phyloP scores from a whole-genome alignment of 2,113 vertebrate species.

The Bubo bubo region DNA sequence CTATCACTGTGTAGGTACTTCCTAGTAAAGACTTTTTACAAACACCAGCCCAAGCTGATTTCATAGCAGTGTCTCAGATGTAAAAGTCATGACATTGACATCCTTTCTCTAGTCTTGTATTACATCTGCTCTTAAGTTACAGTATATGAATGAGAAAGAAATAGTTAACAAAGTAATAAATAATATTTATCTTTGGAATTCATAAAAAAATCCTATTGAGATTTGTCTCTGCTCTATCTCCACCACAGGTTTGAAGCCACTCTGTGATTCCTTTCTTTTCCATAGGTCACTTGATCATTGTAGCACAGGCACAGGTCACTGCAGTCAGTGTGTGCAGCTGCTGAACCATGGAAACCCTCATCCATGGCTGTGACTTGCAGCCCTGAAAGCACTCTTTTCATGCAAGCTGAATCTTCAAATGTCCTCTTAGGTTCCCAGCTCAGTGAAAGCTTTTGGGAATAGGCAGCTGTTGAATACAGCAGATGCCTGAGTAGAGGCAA shows the following conservation, averaged over 20 bases:
- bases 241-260: background rate
- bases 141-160: background rate
- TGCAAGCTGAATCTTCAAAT: background rate
- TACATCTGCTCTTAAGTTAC: background rate
- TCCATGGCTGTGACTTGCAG: background rate
- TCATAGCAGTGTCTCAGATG: background rate
- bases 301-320: background rate
- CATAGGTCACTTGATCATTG: background rate
- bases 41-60: background rate
- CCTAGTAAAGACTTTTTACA: background rate
- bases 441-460: background rate
- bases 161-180: background rate
- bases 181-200: background rate
- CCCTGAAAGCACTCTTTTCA: background rate
- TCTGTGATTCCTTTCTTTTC: background rate
- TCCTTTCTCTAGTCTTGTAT: background rate
- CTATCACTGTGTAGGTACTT: background rate
- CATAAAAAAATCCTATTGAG: background rate
- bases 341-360: background rate
- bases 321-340: background rate
- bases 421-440: background rate
- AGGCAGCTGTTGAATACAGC: background rate
- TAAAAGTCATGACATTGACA: background rate
- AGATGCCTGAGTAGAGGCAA: background rate
- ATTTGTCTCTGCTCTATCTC: background rate